A percentile compares a stretch with the other conserved stretches of the same genome.
These are phyloP conservation scores for Ellobius talpinus DNA, from an alignment of 2,113 vertebrate species.

Conservation along the genomic window DNA sequence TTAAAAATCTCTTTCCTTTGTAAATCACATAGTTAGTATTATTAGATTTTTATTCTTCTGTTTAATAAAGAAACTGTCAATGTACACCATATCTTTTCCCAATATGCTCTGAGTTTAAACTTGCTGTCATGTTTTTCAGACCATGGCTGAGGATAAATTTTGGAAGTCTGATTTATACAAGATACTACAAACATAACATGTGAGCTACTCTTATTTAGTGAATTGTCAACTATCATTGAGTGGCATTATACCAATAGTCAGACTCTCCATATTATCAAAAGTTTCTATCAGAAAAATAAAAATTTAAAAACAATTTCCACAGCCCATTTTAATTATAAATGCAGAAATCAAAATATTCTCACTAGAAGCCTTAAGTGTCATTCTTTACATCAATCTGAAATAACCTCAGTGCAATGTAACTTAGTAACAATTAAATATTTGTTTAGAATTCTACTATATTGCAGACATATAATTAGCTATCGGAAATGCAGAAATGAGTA, in stretches of 20 bases:
- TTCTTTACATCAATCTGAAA: neutral
- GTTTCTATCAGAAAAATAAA: constrained; percentile 49
- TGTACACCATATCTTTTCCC: neutral
- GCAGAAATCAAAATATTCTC: neutral
- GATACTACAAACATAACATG: neutral
- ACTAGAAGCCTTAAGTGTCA: neutral
- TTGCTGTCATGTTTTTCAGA: neutral
- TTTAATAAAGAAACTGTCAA: neutral
- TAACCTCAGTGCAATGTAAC: neutral
- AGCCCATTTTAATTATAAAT: constrained; percentile 1
- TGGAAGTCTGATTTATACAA: neutral
- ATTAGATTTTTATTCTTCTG: neutral
- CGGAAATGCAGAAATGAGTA: neutral
- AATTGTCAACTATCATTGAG: neutral
- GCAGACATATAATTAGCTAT: neutral
- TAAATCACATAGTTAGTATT: neutral
- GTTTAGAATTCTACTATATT: neutral
- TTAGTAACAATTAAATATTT: neutral
- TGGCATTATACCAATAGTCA: neutral
- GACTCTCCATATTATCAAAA: neutral
- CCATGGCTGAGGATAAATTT: neutral
- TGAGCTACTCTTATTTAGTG: neutral
- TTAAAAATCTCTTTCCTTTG: neutral
- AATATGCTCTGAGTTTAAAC: neutral
- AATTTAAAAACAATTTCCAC: constrained; percentile 22